Conservation (phyloP, 2,113 vertebrate genomes). For the Dunckerocampus dactyliophorus region DNA sequence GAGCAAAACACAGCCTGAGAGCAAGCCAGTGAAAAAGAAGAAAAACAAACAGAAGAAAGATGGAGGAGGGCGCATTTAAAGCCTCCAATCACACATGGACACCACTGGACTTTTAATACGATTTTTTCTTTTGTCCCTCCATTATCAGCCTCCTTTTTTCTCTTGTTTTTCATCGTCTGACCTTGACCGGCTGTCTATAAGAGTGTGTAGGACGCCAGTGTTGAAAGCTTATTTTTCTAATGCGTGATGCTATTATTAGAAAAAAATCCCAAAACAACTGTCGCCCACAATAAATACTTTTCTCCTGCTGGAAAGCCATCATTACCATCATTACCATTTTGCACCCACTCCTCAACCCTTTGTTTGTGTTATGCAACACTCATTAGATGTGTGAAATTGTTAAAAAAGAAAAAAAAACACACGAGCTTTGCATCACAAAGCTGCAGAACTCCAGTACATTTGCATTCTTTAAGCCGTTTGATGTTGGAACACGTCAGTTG, state of each 20-base stretch:
- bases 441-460: not conserved
- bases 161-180: not conserved
- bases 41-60: constrained; percentile 46
- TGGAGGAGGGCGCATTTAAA: constrained; percentile 20
- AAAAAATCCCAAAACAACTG: not conserved
- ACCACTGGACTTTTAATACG: not conserved
- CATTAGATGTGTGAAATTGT: not conserved
- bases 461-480: not conserved
- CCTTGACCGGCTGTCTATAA: not conserved
- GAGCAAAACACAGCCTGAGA: constrained; percentile 42
- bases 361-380: not conserved
- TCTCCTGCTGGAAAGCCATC: constrained; percentile 6
- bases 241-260: constrained; percentile 10
- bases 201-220: not conserved
- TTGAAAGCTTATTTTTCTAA: constrained; percentile 35
- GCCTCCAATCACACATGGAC: constrained; percentile 24
- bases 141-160: not conserved
- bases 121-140: not conserved
- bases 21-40: constrained; percentile 37
- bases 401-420: not conserved
- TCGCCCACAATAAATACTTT: constrained; percentile 32
- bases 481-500: not conserved
- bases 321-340: not conserved
- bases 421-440: not conserved
- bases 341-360: not conserved